Base-by-base conservation (phyloP, 1,140 invertebrate species). In the Elymnias hypermnestra region DNA sequence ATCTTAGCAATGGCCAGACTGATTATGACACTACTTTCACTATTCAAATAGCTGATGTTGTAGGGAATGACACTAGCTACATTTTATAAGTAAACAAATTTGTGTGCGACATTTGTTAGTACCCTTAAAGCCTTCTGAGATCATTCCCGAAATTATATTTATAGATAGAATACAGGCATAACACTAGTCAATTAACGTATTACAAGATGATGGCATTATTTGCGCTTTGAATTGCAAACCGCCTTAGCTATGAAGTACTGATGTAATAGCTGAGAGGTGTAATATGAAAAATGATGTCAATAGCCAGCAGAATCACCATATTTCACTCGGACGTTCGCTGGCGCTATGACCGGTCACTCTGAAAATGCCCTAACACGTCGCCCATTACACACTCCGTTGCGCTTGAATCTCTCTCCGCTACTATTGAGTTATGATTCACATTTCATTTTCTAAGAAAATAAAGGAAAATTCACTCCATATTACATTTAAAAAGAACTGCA, bases 341-440 rank as follows among this genome's bases (percentile, higher is more conserved):
- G 60, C 44, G 55, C 52, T 47, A 41, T 61, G 29, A 15, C 71
- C 71, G 72, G 72, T 78, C 72, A 78, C 59, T 74, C 72, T 61
- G 67, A 72, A 78, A 75, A 76, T 69, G 63, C 70, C 55, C 63
- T 71, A 73, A 62, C 62, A 66, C 60, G 70, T 74, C 74, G 65
- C 66, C 63, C 74, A 78, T 83, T 83, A 78, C 65, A 69, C 76
- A 68, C 66, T 73, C 63, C 61, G 66, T 61, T 73, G 72, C 65
- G 48, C 58, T 60, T 53, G 56, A 65, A 67, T 33, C 29, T 14
- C 29, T 72, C 68, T 67, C 69, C 57, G 53, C 57, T 52, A 61
- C 66, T 77, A 73, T 73, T 74, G 70, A 78, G 70, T 74, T 79
- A 76, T 83, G 64, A 67, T 72, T 69, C 64, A 78, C 74, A 78